phyloP scores from a whole-genome alignment of 2,113 vertebrate genomes.

The Tupaia tana region DNA sequence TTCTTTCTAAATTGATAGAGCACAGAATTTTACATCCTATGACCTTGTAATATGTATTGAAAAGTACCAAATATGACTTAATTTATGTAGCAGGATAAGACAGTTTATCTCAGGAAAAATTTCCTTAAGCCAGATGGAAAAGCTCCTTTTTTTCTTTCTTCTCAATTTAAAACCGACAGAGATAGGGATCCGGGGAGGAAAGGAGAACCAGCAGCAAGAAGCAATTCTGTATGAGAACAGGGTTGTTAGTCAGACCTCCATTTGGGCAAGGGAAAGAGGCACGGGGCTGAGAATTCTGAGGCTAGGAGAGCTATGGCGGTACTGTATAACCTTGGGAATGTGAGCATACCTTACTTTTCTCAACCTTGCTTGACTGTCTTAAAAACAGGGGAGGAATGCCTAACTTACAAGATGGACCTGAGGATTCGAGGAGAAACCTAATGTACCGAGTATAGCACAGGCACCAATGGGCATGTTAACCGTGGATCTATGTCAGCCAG shows the following conservation, averaged over 20 bases:
- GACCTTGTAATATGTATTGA: conserved; percentile 39
- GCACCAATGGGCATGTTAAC: not conserved
- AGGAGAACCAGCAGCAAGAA: conserved; percentile 1
- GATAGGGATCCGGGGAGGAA: not conserved
- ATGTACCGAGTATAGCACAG: no score
- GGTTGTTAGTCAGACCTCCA: not conserved
- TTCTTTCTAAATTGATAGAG: conserved; percentile 68
- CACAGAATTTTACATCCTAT: conserved; percentile 50
- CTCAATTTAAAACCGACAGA: conserved; percentile 7
- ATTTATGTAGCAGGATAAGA: conserved; percentile 55
- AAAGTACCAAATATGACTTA: conserved; percentile 52
- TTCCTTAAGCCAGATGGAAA: conserved; percentile 30
- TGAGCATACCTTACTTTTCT: not conserved
- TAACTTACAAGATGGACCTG: not conserved
- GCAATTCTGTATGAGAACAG: not conserved
- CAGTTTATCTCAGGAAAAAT: conserved; percentile 48
- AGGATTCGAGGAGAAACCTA: not conserved
- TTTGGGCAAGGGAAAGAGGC: not conserved
- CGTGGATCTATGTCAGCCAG: not conserved
- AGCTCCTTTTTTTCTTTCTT: not conserved
- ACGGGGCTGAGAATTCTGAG: not conserved
- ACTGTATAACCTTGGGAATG: not conserved
- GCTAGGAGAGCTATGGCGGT: not conserved
- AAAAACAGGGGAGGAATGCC: not conserved
- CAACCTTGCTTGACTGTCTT: not conserved